phyloP scores from a whole-genome alignment of 2,113 vertebrate species.

The Mellivora capensis region DNA sequence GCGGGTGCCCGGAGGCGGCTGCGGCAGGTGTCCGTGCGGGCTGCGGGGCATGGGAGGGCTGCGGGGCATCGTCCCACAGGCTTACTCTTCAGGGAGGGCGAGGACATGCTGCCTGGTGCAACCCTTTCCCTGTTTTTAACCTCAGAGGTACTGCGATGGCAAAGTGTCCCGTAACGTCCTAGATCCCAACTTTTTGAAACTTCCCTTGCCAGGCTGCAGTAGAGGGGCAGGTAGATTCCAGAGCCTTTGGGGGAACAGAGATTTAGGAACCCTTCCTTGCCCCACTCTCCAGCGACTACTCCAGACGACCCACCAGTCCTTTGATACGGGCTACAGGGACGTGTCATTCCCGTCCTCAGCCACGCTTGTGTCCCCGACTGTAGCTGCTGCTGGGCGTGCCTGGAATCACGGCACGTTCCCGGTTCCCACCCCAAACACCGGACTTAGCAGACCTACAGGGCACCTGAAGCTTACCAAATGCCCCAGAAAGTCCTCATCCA shows the following conservation, averaged over 20 bases:
- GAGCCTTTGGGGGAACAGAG: background rate
- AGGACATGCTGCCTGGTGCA: background rate
- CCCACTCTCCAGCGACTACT: background rate
- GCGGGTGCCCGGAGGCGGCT: rapidly evolving
- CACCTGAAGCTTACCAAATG: rapidly evolving
- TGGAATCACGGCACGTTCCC: background rate
- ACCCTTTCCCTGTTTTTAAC: background rate
- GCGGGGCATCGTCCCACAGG: rapidly evolving
- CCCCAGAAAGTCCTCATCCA: background rate
- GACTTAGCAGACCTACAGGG: background rate
- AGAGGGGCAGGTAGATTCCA: background rate
- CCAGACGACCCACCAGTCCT: background rate
- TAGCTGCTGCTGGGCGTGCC: background rate
- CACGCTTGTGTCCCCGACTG: background rate
- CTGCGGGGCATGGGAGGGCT: rapidly evolving
- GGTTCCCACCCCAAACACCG: background rate
- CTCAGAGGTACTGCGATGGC: background rate
- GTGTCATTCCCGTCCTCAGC: background rate
- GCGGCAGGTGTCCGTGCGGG: rapidly evolving
- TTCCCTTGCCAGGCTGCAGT: background rate
- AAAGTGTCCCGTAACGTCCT: background rate
- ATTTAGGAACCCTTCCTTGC: no score
- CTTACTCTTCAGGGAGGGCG: background rate
- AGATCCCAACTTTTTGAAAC: background rate
- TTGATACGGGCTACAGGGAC: no score